Evolutionary conservation across 2,888 invertebrate genomes (phyloP).

Genomic region (Phytoseiulus persimilis): DNA sequence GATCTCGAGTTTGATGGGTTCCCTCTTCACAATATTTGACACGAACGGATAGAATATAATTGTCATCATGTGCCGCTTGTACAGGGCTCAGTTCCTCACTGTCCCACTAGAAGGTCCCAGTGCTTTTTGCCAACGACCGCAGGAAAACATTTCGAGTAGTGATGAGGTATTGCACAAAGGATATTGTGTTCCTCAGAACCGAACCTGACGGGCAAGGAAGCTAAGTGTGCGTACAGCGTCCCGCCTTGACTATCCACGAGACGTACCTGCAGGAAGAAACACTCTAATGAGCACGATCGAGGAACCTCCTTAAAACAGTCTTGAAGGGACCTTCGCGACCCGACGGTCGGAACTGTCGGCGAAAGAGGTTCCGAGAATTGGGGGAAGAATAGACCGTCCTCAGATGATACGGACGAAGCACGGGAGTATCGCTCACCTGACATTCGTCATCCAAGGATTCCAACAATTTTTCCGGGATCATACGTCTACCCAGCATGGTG

Average conservation of each 20-base stretch:
- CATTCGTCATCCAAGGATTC: background rate
- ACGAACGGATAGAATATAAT: too few species aligned
- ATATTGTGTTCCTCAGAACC: background rate
- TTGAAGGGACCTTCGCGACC: too few species aligned
- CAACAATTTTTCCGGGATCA: background rate
- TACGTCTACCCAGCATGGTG: constrained; percentile 7
- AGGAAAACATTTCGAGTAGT: background rate
- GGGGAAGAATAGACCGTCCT: too few species aligned
- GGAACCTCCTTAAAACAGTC: background rate
- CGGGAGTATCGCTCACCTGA: constrained; percentile 11
- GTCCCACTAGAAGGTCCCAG: background rate
- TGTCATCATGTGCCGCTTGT: too few species aligned
- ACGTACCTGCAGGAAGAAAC: background rate
- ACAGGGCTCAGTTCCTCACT: background rate
- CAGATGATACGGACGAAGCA: too few species aligned
- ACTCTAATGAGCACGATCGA: background rate
- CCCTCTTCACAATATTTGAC: too few species aligned
- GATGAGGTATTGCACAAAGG: constrained; percentile 8
- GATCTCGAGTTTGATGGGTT: too few species aligned
- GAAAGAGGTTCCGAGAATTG: too few species aligned
- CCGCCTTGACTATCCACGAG: background rate
- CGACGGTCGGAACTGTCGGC: too few species aligned
- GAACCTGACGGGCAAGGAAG: background rate
- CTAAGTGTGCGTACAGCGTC: constrained; percentile 17
- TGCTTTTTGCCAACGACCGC: background rate